Evolutionary conservation across 30 jellyfish, hydroid and myxozoan species (phyloP).

Genomic region (Aurelia aurita): DNA sequence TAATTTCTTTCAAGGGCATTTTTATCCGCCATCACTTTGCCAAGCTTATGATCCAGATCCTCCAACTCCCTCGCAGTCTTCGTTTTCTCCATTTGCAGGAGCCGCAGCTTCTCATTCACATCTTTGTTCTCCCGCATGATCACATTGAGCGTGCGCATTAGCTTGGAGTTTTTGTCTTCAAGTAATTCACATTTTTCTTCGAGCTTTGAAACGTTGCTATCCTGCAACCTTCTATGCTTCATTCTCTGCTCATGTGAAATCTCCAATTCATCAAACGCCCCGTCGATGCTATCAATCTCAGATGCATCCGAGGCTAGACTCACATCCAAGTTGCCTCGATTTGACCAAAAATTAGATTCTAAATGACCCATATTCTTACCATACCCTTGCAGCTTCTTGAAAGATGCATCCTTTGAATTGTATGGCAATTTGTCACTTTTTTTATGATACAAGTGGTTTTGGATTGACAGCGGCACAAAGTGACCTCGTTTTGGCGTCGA

Average conservation of each 20-base stretch:
- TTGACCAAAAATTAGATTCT: constrained; percentile 35
- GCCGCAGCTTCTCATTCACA: constrained; percentile 64
- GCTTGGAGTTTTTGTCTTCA: constrained; percentile 69
- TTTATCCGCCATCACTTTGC: constrained; percentile 32
- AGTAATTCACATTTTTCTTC: constrained; percentile 69
- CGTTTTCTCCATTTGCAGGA: constrained; percentile 51
- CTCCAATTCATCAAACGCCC: constrained; percentile 30
- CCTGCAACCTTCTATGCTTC: constrained; percentile 34
- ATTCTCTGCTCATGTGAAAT: constrained; percentile 37
- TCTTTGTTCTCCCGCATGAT: constrained; percentile 77
- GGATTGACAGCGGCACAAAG: constrained; percentile 44
- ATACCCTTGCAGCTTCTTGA: background rate
- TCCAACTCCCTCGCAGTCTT: constrained; percentile 48
- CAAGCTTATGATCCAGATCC: constrained; percentile 21
- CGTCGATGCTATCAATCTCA: constrained; percentile 64
- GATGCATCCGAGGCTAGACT: constrained; percentile 50
- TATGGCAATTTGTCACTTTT: background rate
- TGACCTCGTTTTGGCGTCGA: constrained; percentile 72
- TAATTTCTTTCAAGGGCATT: constrained; percentile 23
- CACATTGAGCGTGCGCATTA: constrained; percentile 63
- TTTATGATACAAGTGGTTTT: constrained; percentile 34
- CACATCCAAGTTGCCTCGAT: constrained; percentile 28
- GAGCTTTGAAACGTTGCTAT: constrained; percentile 44
- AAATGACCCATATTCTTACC: background rate
- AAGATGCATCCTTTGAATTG: constrained; percentile 7